These are phyloP conservation scores for Lobophora halterata DNA, from an alignment of 2,888 invertebrate species.

Conservation along the genomic window DNA sequence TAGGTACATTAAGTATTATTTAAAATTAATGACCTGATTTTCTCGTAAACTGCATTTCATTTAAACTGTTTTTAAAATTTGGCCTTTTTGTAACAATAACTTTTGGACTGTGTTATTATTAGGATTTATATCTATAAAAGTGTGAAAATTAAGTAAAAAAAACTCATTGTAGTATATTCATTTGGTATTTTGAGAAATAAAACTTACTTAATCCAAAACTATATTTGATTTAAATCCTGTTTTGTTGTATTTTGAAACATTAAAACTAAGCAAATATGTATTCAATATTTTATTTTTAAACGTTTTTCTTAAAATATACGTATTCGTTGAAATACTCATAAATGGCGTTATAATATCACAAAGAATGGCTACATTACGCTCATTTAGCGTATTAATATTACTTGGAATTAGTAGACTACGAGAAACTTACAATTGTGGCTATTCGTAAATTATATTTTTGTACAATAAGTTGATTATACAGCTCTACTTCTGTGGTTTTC, in stretches of 20 bases:
- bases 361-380: conserved; percentile 37
- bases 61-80: too few relatives aligned
- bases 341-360: conserved; percentile 74
- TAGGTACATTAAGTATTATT: too few relatives aligned
- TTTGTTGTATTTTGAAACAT: conserved; percentile 7
- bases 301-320: conserved; percentile 36
- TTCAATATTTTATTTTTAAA: conserved; percentile 37
- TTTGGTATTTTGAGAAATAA: conserved; percentile 49
- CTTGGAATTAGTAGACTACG: background rate
- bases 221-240: background rate
- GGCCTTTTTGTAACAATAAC: too few relatives aligned
- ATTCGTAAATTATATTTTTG: too few relatives aligned
- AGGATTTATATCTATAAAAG: conserved; percentile 25
- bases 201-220: conserved; percentile 20
- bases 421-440: too few relatives aligned
- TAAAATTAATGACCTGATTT: too few relatives aligned
- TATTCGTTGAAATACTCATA: conserved; percentile 54
- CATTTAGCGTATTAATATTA: conserved; percentile 2
- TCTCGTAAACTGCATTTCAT: too few relatives aligned
- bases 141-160: conserved; percentile 7
- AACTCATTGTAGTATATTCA: conserved; percentile 44
- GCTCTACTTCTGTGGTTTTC: too few relatives aligned
- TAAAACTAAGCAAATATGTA: conserved; percentile 4
- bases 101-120: conserved; percentile 32
- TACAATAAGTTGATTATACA: too few relatives aligned